phyloP scores from a whole-genome alignment of 2,888 invertebrate genomes.

The Chromoteleia sp. region DNA sequence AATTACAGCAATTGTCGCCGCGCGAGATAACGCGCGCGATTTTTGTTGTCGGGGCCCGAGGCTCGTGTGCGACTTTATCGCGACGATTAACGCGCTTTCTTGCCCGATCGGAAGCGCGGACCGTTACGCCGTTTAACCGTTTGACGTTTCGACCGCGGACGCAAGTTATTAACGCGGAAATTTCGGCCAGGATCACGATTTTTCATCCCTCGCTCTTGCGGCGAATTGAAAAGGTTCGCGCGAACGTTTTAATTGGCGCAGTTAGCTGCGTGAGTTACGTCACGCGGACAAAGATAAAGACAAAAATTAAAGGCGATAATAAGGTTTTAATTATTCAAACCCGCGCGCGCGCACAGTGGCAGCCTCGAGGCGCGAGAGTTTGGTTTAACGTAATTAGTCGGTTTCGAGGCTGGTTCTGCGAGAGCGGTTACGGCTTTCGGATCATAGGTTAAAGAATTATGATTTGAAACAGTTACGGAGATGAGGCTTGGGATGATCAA shows the following conservation, averaged over 20 bases:
- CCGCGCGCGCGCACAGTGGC: slow-evolving; percentile 22
- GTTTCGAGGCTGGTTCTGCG: neutral
- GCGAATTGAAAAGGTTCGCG: slow-evolving; percentile 73
- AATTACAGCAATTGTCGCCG: slow-evolving; percentile 64
- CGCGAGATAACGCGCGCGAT: slow-evolving; percentile 44
- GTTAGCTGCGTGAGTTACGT: slow-evolving; percentile 28
- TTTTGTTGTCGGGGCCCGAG: slow-evolving; percentile 39
- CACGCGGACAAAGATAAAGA: slow-evolving; percentile 11
- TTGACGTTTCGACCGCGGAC: neutral
- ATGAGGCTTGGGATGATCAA: slow-evolving; percentile 17
- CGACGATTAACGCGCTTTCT: slow-evolving; percentile 45
- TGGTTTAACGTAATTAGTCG: slow-evolving; percentile 37
- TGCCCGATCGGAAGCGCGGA: slow-evolving; percentile 23
- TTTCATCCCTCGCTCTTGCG: too few species aligned
- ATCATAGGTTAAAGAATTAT: slow-evolving; percentile 47
- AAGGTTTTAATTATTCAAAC: slow-evolving; percentile 40
- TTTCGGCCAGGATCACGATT: slow-evolving; percentile 71
- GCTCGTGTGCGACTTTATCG: slow-evolving; percentile 55
- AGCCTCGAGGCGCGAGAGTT: slow-evolving; percentile 13
- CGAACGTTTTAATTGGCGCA: slow-evolving; percentile 76
- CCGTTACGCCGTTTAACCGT: slow-evolving; percentile 37
- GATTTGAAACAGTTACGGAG: slow-evolving; percentile 51
- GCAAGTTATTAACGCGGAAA: slow-evolving; percentile 33
- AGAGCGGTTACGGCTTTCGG: slow-evolving; percentile 27
- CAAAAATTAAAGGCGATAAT: slow-evolving; percentile 25